A percentile compares a stretch with the other conserved stretches of the same genome.
Conservation (phyloP, 2,888 invertebrate species). For the Oxyscelio sp. region DNA sequence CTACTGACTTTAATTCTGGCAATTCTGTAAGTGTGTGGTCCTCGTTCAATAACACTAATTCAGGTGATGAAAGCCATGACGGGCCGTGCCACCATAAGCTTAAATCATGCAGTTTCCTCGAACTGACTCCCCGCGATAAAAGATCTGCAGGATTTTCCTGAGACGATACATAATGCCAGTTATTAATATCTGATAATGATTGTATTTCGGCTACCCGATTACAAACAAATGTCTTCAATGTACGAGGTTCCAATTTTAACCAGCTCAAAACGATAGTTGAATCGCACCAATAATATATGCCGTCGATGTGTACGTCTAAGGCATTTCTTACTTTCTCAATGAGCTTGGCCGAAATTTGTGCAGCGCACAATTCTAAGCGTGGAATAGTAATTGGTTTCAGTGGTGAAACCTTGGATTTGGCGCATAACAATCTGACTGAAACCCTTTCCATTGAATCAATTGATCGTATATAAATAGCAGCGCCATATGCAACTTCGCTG, state of each 20-base stretch:
- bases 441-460: background rate
- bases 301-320: too few relatives aligned
- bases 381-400: constrained; percentile 52
- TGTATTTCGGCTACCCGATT: constrained; percentile 38
- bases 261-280: constrained; percentile 76
- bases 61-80: background rate
- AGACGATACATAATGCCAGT: background rate
- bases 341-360: too few relatives aligned
- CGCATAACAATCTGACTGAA: constrained; percentile 23
- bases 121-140: background rate
- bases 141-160: background rate
- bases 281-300: too few relatives aligned
- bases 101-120: background rate
- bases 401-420: constrained; percentile 63
- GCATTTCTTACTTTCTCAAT: too few relatives aligned
- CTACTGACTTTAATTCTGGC: too few relatives aligned
- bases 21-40: too few relatives aligned
- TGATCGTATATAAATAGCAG: constrained; percentile 35
- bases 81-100: background rate
- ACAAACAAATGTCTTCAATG: constrained; percentile 76
- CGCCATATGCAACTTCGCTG: constrained; percentile 43
- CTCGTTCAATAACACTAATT: too few relatives aligned
- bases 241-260: constrained; percentile 61
- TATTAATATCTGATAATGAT: background rate
- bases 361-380: too few relatives aligned